Percentiles rank a stretch among this genome's conserved stretches.
phyloP scores from a whole-genome alignment of 2,113 vertebrate genomes.

The Girardinichthys multiradiatus region DNA sequence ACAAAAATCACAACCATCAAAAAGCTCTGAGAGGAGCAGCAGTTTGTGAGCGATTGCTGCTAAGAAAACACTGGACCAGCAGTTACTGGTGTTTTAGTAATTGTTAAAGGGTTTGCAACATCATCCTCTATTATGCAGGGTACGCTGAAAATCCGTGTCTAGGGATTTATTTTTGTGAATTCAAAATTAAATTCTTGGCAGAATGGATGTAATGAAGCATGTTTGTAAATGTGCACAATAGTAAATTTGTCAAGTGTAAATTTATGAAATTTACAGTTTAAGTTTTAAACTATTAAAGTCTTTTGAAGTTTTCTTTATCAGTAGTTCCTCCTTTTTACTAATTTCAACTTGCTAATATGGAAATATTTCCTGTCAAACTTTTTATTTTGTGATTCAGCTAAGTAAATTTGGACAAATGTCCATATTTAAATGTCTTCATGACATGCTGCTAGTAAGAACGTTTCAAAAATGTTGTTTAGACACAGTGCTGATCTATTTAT shows the following conservation, averaged over 20 bases:
- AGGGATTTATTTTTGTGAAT: background rate
- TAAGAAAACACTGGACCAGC: background rate
- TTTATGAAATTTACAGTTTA: background rate
- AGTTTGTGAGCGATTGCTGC: background rate
- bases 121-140: background rate
- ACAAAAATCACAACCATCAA: slow-evolving; percentile 48
- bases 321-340: too few relatives aligned
- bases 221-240: background rate
- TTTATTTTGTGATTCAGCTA: too few relatives aligned
- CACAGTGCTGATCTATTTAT: too few relatives aligned
- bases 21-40: slow-evolving; percentile 59
- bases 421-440: too few relatives aligned
- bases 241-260: background rate
- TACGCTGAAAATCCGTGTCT: background rate
- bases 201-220: background rate
- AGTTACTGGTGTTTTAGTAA: background rate
- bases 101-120: background rate
- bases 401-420: too few relatives aligned
- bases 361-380: too few relatives aligned
- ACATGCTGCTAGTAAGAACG: too few relatives aligned
- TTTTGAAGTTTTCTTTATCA: too few relatives aligned
- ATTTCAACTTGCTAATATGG: too few relatives aligned
- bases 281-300: too few relatives aligned
- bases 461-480: too few relatives aligned
- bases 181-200: background rate